Evolutionary conservation across 2,888 invertebrate species (phyloP).

Genomic region (Euplagia quadripunctaria): DNA sequence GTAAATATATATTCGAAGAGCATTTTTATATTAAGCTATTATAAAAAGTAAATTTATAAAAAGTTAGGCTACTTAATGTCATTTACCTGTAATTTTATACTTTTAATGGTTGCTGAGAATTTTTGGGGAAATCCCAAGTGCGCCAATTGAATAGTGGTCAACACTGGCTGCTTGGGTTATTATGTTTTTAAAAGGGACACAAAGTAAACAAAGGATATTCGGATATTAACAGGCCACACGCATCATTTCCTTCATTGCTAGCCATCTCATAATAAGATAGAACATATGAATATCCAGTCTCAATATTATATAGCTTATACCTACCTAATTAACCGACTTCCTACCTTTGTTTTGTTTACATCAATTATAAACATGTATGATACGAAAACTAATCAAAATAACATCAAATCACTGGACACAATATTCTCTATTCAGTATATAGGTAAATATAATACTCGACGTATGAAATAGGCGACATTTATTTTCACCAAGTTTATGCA

Average conservation of each 20-base stretch:
- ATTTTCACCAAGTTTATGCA: constrained; percentile 34
- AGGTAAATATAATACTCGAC: constrained; percentile 1
- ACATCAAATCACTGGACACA: not conserved
- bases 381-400: not conserved
- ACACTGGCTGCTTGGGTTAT: too few relatives aligned
- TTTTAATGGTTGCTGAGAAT: not conserved
- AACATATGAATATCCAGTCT: too few relatives aligned
- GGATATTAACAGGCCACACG: not conserved
- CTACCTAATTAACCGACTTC: not conserved
- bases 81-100: not conserved
- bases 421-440: not conserved
- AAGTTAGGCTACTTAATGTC: not conserved
- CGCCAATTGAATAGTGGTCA: not conserved
- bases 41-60: not conserved
- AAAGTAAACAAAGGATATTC: not conserved
- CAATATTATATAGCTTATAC: not conserved
- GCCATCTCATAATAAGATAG: not conserved
- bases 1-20: not conserved
- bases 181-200: not conserved
- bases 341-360: not conserved
- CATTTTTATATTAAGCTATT: not conserved
- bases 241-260: not conserved
- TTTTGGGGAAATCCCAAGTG: not conserved
- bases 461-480: constrained; percentile 28
- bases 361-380: not conserved